A percentile compares a stretch with the other conserved stretches of the same genome.
Evolutionary conservation across 2,888 invertebrate species (phyloP).

Genomic region (Pollenia angustigena): DNA sequence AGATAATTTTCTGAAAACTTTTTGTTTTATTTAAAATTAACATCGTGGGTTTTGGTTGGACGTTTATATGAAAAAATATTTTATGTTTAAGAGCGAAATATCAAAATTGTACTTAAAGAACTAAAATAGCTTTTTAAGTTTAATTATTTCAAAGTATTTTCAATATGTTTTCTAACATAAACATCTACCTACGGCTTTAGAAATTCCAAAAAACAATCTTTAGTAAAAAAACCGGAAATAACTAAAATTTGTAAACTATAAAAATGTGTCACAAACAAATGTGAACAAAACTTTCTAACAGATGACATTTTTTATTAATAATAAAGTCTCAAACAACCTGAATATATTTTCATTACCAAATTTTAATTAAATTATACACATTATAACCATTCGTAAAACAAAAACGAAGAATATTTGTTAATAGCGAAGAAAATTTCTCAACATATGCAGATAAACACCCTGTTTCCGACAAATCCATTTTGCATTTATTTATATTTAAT

Average conservation of each 20-base stretch:
- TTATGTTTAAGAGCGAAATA: too few species aligned
- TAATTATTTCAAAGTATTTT: too few species aligned
- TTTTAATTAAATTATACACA: constrained; percentile 64
- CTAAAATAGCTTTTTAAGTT: too few species aligned
- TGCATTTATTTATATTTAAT: constrained; percentile 43
- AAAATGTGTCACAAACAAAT: constrained; percentile 61
- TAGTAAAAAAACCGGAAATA: not conserved
- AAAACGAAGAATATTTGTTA: constrained; percentile 17
- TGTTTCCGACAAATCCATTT: constrained; percentile 52
- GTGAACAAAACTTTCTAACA: constrained; percentile 46
- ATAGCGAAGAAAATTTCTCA: constrained; percentile 47
- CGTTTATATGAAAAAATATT: too few species aligned
- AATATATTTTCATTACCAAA: constrained; percentile 28
- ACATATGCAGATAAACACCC: constrained; percentile 71
- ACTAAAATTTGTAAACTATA: constrained; percentile 17
- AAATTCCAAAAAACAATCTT: not conserved
- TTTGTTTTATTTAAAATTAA: too few species aligned
- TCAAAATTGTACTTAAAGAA: too few species aligned
- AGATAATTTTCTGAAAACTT: too few species aligned
- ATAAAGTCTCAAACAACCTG: constrained; percentile 18
- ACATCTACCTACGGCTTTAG: too few species aligned
- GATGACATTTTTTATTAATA: constrained; percentile 62
- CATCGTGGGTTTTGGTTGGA: too few species aligned
- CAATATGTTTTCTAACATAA: too few species aligned
- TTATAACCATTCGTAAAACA: constrained; percentile 36